Conservation (phyloP, 2,113 vertebrate genomes). For the Mirounga angustirostris region DNA sequence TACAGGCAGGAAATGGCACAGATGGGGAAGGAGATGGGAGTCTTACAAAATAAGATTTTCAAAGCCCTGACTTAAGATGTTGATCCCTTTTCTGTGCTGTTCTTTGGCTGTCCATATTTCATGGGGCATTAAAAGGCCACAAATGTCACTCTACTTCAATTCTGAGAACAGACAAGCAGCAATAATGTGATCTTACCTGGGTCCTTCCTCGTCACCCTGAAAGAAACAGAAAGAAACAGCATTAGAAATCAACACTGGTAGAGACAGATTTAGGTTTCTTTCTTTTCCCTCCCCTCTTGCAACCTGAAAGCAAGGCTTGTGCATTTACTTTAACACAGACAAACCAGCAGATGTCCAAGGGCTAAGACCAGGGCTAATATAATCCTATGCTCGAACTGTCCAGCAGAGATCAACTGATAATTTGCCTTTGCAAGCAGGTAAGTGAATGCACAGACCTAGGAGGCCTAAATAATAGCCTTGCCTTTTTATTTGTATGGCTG, state of each 20-base stretch:
- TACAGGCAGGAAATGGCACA: constrained; percentile 61
- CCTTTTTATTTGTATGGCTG: constrained; percentile 70
- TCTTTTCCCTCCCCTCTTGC: constrained; percentile 25
- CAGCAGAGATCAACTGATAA: constrained; percentile 61
- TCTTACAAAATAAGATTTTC: constrained; percentile 68
- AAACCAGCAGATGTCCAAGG: constrained; percentile 21
- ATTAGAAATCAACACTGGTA: constrained; percentile 54
- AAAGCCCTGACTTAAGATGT: constrained; percentile 68
- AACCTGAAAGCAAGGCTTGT: background rate
- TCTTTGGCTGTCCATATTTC: constrained; percentile 59
- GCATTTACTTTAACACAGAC: constrained; percentile 51
- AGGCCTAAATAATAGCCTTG: constrained; percentile 62
- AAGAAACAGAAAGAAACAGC: constrained; percentile 49
- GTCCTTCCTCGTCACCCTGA: constrained; percentile 78
- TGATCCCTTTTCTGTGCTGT: constrained; percentile 66
- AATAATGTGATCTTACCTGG: constrained; percentile 70
- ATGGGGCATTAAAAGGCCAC: constrained; percentile 55
- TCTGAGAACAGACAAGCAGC: constrained; percentile 68
- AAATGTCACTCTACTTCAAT: constrained; percentile 61
- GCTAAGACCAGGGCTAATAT: constrained; percentile 33
- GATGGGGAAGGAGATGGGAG: constrained; percentile 52
- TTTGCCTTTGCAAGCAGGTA: constrained; percentile 51
- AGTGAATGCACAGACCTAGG: constrained; percentile 62
- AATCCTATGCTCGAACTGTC: constrained; percentile 36
- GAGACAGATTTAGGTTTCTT: constrained; percentile 36